Conservation (phyloP, 2,797 vertebrate species). For the Lepus townsendii region DNA sequence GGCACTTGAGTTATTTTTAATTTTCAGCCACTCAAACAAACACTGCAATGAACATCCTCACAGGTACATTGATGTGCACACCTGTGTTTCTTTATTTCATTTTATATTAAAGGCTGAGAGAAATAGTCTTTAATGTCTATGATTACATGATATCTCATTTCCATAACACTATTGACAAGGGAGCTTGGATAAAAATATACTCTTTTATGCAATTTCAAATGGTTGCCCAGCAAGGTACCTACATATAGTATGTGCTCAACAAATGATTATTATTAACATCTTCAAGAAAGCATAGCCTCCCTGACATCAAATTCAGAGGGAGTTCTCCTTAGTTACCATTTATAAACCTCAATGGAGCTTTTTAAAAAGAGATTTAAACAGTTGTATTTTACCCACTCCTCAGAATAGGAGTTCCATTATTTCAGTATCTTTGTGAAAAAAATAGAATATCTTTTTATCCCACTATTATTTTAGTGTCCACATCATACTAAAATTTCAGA, state of each 20-base stretch:
- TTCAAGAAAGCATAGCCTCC: not conserved
- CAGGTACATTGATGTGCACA: not conserved
- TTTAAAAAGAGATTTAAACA: constrained; percentile 14
- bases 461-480: not conserved
- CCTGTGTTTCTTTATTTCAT: not conserved
- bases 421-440: not conserved
- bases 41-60: not conserved
- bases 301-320: constrained; percentile 9
- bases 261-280: not conserved
- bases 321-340: constrained; percentile 17
- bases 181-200: not conserved
- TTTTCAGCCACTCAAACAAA: constrained; percentile 26
- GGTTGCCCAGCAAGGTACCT: not conserved
- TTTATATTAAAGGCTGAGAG: constrained; percentile 39
- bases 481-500: constrained; percentile 24
- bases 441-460: not conserved
- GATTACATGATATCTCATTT: constrained; percentile 34
- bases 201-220: not conserved
- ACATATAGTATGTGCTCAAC: not conserved
- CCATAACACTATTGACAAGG: not conserved
- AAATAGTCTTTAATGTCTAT: not conserved
- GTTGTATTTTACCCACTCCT: not conserved
- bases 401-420: constrained; percentile 34
- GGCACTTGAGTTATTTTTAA: not conserved
- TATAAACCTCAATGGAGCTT: constrained; percentile 13